These are phyloP conservation scores for Pocota personata DNA, from an alignment of 2,888 invertebrate genomes.

Conservation along the genomic window DNA sequence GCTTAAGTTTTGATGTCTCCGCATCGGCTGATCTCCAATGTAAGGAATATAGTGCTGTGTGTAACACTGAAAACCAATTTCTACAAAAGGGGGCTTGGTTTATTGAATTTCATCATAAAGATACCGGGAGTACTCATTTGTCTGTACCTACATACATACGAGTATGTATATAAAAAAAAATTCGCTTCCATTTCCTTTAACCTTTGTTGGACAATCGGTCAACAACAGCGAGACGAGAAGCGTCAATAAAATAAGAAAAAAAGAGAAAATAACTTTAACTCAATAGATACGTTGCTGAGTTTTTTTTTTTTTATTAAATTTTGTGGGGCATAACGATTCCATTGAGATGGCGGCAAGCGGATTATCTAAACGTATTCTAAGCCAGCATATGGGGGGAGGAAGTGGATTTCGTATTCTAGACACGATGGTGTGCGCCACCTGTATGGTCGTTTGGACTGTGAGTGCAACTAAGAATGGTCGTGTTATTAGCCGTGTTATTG, in stretches of 20 bases:
- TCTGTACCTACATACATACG: too few relatives aligned
- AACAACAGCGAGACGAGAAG: slow-evolving; percentile 2
- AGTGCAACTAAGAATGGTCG: slow-evolving; percentile 22
- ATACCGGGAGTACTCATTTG: neutral
- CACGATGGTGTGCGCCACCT: neutral
- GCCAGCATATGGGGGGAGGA: neutral
- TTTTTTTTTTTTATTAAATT: slow-evolving; percentile 2
- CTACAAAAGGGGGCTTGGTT: slow-evolving; percentile 44
- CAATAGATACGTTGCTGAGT: neutral
- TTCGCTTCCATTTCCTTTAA: slow-evolving; percentile 44
- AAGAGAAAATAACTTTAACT: neutral
- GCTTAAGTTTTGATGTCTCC: slow-evolving; percentile 35
- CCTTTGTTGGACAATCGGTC: slow-evolving; percentile 55
- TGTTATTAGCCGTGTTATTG: slow-evolving; percentile 12
- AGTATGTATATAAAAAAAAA: neutral
- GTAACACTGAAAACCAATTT: neutral
- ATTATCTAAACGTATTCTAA: neutral
- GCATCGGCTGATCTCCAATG: slow-evolving; percentile 57
- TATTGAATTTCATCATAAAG: slow-evolving; percentile 8
- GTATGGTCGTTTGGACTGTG: neutral
- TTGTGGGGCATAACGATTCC: neutral
- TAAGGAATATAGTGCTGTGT: neutral
- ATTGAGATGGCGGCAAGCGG: neutral
- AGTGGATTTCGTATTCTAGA: slow-evolving; percentile 1
- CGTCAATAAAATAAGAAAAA: neutral